phyloP scores from a whole-genome alignment of 2,888 invertebrate genomes.

The Troglohyphantes excavatus region DNA sequence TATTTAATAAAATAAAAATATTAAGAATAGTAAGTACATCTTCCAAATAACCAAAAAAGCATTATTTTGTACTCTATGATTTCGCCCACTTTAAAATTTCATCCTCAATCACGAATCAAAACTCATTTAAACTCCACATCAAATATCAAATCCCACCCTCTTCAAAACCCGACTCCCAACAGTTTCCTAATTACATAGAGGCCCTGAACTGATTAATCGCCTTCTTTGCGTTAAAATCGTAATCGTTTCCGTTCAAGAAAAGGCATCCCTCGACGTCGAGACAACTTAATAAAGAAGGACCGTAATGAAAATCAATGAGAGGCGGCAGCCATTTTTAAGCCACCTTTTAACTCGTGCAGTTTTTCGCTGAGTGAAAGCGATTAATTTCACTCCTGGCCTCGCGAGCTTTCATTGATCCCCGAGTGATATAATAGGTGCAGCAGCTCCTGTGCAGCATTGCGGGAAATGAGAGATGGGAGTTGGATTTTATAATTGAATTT shows the following conservation, averaged over 20 bases:
- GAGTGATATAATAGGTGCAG: neutral
- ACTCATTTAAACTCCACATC: neutral
- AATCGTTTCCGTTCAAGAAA: constrained; percentile 30
- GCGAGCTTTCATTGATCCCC: constrained; percentile 30
- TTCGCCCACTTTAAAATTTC: no score
- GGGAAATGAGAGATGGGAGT: constrained; percentile 1
- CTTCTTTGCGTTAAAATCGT: constrained; percentile 37
- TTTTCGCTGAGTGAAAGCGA: constrained; percentile 18
- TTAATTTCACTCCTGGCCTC: constrained; percentile 38
- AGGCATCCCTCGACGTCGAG: neutral
- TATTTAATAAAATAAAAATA: no score
- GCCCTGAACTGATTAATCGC: constrained; percentile 31
- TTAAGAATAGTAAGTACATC: no score
- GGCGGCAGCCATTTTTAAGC: constrained; percentile 52
- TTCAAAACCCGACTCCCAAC: neutral
- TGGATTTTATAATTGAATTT: constrained; percentile 41
- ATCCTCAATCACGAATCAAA: neutral
- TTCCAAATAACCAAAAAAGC: no score
- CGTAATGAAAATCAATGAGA: constrained; percentile 68
- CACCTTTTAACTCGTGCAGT: constrained; percentile 43
- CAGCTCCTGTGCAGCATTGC: neutral
- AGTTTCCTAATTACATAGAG: constrained; percentile 15
- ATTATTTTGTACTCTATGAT: no score
- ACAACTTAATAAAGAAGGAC: constrained; percentile 43
- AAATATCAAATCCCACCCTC: neutral